Evolutionary conservation across 2,888 invertebrate species (phyloP).

Genomic region (Leptinotarsa peninsularis): DNA sequence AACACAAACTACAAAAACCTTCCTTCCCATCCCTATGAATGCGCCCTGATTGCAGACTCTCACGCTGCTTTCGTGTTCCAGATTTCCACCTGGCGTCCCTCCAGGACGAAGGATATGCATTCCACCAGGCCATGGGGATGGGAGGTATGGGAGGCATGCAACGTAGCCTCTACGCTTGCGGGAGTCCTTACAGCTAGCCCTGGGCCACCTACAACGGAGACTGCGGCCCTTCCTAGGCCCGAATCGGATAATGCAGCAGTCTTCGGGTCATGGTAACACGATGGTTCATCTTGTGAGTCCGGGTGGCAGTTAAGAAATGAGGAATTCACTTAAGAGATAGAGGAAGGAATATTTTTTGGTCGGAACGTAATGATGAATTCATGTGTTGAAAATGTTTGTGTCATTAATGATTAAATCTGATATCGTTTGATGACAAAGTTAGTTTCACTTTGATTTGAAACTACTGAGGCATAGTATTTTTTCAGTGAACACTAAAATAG

Average conservation of each 20-base stretch:
- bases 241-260: conserved; percentile 64
- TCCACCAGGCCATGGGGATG: conserved; percentile 69
- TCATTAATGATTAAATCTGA: too few species aligned
- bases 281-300: conserved; percentile 49
- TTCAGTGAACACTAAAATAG: too few species aligned
- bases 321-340: neutral
- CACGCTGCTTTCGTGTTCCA: conserved; percentile 59
- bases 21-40: conserved; percentile 43
- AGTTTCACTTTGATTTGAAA: too few species aligned
- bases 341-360: neutral
- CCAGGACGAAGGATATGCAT: conserved; percentile 69
- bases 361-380: too few species aligned
- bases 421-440: too few species aligned
- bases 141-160: conserved; percentile 69
- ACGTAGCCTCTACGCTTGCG: conserved; percentile 68
- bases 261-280: conserved; percentile 64
- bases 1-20: conserved; percentile 11
- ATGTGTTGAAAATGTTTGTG: too few species aligned
- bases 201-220: conserved; percentile 69
- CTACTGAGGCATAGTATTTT: too few species aligned
- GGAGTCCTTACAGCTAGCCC: conserved; percentile 69
- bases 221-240: conserved; percentile 66
- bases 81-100: conserved; percentile 69
- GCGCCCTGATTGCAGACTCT: conserved; percentile 12
- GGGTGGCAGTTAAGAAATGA: conserved; percentile 4